Evolutionary conservation across 2,797 vertebrate species (phyloP), one percentile per base, ranked within the genome.

Genomic region (Zenarchopterus dispar): DNA sequence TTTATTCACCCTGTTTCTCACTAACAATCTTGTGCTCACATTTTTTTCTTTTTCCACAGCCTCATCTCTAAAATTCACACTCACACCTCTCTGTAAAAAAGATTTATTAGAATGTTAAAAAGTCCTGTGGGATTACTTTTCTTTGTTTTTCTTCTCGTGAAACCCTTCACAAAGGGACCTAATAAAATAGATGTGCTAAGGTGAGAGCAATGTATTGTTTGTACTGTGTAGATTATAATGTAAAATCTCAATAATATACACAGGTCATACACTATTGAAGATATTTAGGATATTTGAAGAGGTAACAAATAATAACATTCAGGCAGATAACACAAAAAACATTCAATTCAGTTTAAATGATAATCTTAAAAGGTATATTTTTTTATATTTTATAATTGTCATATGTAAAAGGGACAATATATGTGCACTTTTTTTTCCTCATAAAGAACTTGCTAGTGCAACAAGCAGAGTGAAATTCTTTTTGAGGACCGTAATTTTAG

Each of bases 71-170:
- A 86, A 88, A 79, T 74, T 67, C 76, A 80, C 74, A 75, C 77
- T 82, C 71, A 33, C 63, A 52, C 73, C 68, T 78, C 88, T 94
- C 89, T 93, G 92, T 93, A 93, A 93, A 93, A 82, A 71, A 33
- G 4, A 81, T 88, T 91, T 89, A 87, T 92, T 92, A 84, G 84
- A 93, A 94, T 91, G 79, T 91, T 88, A 73, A 88, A 88, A 90
- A 84, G 92, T 88, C 84, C 59, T 81, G 65, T 73, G 84, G 88
- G 85, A 77, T 68, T 92, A 67, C 77, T 69, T 21, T 68, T 92
- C 66, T 77, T 64, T 21, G 9, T 46, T 21, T 13, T 13, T 39
- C 5, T 39, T 39, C 4, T 39, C 4, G 64, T 53, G 77, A 70
- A 86, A 78, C 67, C 61, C 56, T 68, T 54, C 41, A 48, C 80